Evolutionary conservation across 2,888 invertebrate species (phyloP).

Genomic region (Pseudococcus jackbeardsleyi): DNA sequence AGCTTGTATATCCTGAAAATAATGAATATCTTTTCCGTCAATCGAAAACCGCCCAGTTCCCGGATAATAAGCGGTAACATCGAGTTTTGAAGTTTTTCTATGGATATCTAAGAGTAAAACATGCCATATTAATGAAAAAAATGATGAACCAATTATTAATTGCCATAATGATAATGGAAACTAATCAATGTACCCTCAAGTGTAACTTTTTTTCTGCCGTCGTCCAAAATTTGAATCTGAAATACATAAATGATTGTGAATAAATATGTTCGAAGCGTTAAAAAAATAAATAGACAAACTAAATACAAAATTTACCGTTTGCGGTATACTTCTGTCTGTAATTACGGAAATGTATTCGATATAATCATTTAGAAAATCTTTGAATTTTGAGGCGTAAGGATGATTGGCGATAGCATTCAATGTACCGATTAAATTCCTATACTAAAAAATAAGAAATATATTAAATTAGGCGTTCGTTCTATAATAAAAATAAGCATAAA

Average conservation of each 20-base stretch:
- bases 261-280: not conserved
- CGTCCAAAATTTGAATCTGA: conserved; percentile 18
- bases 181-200: not conserved
- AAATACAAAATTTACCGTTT: not conserved
- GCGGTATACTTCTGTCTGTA: not conserved
- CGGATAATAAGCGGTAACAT: conserved; percentile 84
- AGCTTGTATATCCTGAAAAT: conserved; percentile 80
- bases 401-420: conserved; percentile 3
- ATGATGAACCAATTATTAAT: not conserved
- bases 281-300: not conserved
- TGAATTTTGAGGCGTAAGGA: not conserved
- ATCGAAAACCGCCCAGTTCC: conserved; percentile 88
- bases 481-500: too few species aligned
- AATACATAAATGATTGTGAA: not conserved
- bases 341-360: not conserved
- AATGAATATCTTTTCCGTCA: conserved; percentile 85
- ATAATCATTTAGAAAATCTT: not conserved
- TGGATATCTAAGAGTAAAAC: conserved; percentile 74
- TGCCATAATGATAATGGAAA: not conserved
- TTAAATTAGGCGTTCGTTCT: not conserved
- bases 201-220: conserved; percentile 12
- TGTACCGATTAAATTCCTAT: not conserved
- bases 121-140: not conserved
- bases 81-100: conserved; percentile 80
- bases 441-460: conserved; percentile 9